Percentiles rank a stretch among this genome's conserved stretches.
phyloP scores from a whole-genome alignment of 2,888 invertebrate genomes.

The Hesperia comma region DNA sequence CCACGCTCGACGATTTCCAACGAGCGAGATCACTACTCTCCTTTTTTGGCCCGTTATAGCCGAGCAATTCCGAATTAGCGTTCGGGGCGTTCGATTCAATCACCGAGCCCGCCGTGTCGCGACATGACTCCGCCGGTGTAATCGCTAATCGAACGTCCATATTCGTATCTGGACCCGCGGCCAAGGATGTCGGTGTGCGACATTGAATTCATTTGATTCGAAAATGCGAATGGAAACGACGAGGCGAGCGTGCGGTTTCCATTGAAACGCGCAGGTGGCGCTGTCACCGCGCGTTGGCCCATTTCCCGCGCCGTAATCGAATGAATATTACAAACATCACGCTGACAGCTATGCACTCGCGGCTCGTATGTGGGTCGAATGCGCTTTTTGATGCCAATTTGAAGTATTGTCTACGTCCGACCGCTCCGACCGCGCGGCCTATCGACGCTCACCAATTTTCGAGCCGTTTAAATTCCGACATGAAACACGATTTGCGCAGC shows the following conservation, averaged over 20 bases:
- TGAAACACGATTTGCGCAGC: constrained; percentile 41
- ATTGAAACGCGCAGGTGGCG: constrained; percentile 63
- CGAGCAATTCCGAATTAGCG: constrained; percentile 55
- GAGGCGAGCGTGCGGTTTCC: constrained; percentile 42
- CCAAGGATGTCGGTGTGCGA: constrained; percentile 56
- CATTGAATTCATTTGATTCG: constrained; percentile 64
- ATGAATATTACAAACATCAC: constrained; percentile 82
- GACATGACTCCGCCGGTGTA: constrained; percentile 49
- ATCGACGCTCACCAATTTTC: constrained; percentile 42
- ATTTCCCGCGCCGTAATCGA: constrained; percentile 78
- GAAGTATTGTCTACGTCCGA: constrained; percentile 58
- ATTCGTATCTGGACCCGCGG: constrained; percentile 63
- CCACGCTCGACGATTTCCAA: constrained; percentile 46
- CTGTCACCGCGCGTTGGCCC: constrained; percentile 72
- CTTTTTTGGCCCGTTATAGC: constrained; percentile 54
- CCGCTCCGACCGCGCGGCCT: constrained; percentile 46
- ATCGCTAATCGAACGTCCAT: constrained; percentile 67
- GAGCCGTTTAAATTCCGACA: constrained; percentile 37
- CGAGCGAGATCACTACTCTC: constrained; percentile 53
- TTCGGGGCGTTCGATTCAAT: constrained; percentile 59
- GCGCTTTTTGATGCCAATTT: constrained; percentile 70
- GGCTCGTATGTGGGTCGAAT: constrained; percentile 65
- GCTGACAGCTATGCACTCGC: constrained; percentile 68
- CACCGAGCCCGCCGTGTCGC: constrained; percentile 50
- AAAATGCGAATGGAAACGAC: constrained; percentile 41